Evolutionary conservation across 2,797 vertebrate species (phyloP), one percentile per base, ranked within the genome.

Genomic region (Rhabdophis nuchalis): DNA sequence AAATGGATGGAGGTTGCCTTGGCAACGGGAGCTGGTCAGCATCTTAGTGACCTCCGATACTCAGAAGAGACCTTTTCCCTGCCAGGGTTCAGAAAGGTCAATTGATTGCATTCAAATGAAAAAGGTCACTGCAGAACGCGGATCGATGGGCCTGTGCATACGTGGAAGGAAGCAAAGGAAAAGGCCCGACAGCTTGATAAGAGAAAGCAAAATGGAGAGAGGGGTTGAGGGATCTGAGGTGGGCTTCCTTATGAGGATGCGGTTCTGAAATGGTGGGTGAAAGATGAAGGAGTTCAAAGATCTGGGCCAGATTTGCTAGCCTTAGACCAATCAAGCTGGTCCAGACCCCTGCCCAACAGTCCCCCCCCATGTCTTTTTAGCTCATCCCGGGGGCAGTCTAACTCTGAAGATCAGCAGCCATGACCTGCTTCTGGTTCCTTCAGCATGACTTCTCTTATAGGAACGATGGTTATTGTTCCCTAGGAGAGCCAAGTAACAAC

Each of bases 51-150:
- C 96, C 97, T 89, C 56, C 72, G 94, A 13, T 93, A 95, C 96
- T 95, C 95, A 94, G 93, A 92, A 95, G 95, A 95, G 95, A 95
- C 96, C 95, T 90, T 95, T 96, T 95, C 95, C 95, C 91, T 94
- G 93, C 95, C 8, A 0, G 54, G 85, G 97, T 97, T 97, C 97
- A 94, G n/a, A 0, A 11, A 91, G 93, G 93, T 96, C 95, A 96
- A 97, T 97, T 96, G 95, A 97, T 97, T 95, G 96, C 94, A 96
- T 96, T 96, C 94, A 95, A 96, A 97, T 97, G 96, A 96, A 95
- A 95, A 96, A 95, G 90, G 92, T 93, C 89, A 95, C 77, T 95
- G 90, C 93, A 20, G 91, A 88, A 88, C 10, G 10, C 6, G 20
- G 89, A 90, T 93, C 89, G 86, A 93, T 93, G 1, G 23, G 29